These are phyloP conservation scores for Perodicticus potto DNA, from an alignment of 2,797 vertebrate species.

Conservation along the genomic window DNA sequence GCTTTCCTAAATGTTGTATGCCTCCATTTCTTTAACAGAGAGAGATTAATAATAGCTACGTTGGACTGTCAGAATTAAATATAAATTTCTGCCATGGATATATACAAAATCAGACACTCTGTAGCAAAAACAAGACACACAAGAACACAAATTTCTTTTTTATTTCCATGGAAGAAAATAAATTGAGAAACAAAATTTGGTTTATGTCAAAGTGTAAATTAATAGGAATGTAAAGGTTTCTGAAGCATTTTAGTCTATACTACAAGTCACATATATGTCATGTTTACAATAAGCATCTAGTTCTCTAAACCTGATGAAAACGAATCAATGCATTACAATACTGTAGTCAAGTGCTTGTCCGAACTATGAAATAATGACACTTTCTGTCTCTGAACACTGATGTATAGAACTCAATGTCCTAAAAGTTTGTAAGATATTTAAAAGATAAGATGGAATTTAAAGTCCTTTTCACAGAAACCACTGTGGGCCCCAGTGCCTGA, in stretches of 20 bases:
- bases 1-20: not conserved
- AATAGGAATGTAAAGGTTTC: not conserved
- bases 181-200: constrained; percentile 5
- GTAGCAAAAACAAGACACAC: constrained; percentile 3
- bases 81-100: not conserved
- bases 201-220: constrained; percentile 1
- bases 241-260: not conserved
- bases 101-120: constrained; percentile 36
- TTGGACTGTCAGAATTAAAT: constrained; percentile 29
- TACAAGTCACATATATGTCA: not conserved
- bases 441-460: constrained; percentile 55
- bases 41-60: not conserved
- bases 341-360: not conserved
- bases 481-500: constrained; percentile 16
- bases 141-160: constrained; percentile 32
- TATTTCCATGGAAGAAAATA: constrained; percentile 17
- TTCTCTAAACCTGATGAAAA: constrained; percentile 58
- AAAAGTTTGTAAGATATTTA: constrained; percentile 49
- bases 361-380: not conserved
- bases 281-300: not conserved
- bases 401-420: not conserved
- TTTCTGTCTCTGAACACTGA: not conserved
- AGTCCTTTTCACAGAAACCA: constrained; percentile 44
- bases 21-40: not conserved
- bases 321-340: not conserved